Percentiles rank a stretch among this genome's conserved stretches.
Conservation (phyloP, 2,113 vertebrate genomes). For the Calidris pygmaea region DNA sequence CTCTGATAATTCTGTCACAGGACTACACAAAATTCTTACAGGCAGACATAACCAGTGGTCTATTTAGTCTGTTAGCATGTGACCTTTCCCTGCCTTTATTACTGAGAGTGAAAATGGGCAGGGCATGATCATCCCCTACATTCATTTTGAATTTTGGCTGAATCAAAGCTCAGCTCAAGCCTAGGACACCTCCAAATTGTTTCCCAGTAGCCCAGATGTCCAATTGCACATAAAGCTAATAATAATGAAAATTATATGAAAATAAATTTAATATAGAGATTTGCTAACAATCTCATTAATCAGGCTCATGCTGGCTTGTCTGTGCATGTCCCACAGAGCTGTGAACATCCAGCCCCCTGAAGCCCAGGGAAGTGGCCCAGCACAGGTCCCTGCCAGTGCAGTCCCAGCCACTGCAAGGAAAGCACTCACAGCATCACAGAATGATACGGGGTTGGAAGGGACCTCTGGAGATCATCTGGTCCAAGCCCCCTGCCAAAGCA, state of each 20-base stretch:
- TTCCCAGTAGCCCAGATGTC: background rate
- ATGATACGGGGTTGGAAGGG: too few relatives aligned
- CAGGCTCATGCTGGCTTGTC: background rate
- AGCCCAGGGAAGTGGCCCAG: background rate
- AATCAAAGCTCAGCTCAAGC: background rate
- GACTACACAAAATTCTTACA: background rate
- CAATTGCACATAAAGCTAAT: background rate
- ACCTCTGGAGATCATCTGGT: too few relatives aligned
- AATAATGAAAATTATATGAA: background rate
- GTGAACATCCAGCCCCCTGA: background rate
- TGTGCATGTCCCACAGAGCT: background rate
- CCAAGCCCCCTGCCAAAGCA: too few relatives aligned
- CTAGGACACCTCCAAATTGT: background rate
- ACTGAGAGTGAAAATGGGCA: background rate
- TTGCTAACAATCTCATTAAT: background rate
- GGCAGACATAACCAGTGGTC: background rate
- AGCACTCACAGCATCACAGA: background rate
- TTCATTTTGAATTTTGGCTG: background rate
- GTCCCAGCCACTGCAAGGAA: background rate
- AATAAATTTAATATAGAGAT: background rate
- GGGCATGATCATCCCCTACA: background rate
- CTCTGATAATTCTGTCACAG: background rate
- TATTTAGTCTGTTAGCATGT: background rate
- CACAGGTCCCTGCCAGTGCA: accelerated
- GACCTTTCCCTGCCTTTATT: background rate